phyloP scores from a whole-genome alignment of 1,140 invertebrate species.

The Arctopsyche grandis region DNA sequence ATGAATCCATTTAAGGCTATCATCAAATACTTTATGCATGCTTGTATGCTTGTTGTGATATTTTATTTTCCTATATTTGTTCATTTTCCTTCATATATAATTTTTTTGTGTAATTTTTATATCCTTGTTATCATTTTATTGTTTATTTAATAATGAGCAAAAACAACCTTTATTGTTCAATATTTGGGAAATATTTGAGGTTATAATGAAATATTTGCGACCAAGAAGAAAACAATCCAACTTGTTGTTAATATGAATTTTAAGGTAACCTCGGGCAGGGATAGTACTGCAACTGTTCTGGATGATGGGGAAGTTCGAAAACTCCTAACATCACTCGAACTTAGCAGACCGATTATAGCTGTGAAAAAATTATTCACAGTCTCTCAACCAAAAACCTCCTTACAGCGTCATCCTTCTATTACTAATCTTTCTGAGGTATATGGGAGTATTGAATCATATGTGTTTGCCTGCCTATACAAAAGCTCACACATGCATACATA shows the following conservation, averaged over 20 bases:
- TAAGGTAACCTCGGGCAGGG: constrained; percentile 26
- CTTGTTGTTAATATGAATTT: constrained; percentile 13
- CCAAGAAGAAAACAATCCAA: too few species aligned
- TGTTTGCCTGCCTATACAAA: constrained; percentile 3
- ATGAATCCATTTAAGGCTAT: too few species aligned
- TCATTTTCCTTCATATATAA: too few species aligned
- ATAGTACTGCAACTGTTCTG: constrained; percentile 14
- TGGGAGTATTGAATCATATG: constrained; percentile 21
- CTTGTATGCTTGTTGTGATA: too few species aligned
- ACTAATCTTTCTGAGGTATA: constrained; percentile 52
- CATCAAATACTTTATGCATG: too few species aligned
- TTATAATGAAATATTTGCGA: too few species aligned
- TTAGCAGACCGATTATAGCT: constrained; percentile 40
- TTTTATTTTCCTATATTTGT: too few species aligned
- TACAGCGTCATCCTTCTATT: constrained; percentile 46
- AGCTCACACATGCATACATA: background rate
- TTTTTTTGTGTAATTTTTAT: too few species aligned
- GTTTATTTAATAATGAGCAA: too few species aligned
- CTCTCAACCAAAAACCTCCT: constrained; percentile 30
- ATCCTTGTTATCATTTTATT: too few species aligned
- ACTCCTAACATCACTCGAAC: constrained; percentile 44
- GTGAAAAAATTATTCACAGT: constrained; percentile 48
- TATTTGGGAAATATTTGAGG: too few species aligned
- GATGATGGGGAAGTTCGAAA: constrained; percentile 32
- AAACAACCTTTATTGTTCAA: too few species aligned